Evolutionary conservation across 2,113 vertebrate species (phyloP).

Genomic region (Perognathus longimembris): DNA sequence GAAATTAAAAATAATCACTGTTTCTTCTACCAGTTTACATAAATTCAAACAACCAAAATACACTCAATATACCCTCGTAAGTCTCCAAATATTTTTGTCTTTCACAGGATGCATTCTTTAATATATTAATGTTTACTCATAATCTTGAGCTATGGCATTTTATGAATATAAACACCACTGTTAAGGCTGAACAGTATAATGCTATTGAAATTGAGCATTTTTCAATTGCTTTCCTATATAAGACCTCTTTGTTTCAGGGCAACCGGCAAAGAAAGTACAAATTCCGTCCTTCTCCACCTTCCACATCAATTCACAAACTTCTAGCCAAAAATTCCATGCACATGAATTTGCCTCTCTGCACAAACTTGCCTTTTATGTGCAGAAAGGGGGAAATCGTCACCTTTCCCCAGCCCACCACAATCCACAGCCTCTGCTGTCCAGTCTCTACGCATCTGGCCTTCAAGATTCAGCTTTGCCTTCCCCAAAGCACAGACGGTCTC

Average conservation of each 20-base stretch:
- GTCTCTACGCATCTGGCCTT: accelerated
- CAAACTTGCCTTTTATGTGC: neutral
- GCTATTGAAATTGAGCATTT: neutral
- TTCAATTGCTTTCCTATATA: neutral
- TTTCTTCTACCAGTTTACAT: neutral
- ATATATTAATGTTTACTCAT: neutral
- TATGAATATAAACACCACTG: neutral
- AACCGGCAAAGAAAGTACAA: neutral
- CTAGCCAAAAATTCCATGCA: neutral
- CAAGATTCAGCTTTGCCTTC: neutral
- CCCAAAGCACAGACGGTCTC: accelerated
- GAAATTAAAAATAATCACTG: neutral
- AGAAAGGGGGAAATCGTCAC: no score
- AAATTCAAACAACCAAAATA: neutral
- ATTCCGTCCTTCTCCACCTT: neutral
- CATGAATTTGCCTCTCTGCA: neutral
- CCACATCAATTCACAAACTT: neutral
- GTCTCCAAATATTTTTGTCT: neutral
- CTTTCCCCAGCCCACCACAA: no score
- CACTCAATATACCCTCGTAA: no score
- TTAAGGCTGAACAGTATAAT: neutral
- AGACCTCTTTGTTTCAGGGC: neutral
- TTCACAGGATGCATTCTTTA: neutral
- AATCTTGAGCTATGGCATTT: neutral
- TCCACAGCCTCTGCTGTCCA: neutral